Percentiles rank a stretch among this genome's conserved stretches.
Evolutionary conservation across 2,113 vertebrate species (phyloP).

Genomic region (Alaudala cheleensis): DNA sequence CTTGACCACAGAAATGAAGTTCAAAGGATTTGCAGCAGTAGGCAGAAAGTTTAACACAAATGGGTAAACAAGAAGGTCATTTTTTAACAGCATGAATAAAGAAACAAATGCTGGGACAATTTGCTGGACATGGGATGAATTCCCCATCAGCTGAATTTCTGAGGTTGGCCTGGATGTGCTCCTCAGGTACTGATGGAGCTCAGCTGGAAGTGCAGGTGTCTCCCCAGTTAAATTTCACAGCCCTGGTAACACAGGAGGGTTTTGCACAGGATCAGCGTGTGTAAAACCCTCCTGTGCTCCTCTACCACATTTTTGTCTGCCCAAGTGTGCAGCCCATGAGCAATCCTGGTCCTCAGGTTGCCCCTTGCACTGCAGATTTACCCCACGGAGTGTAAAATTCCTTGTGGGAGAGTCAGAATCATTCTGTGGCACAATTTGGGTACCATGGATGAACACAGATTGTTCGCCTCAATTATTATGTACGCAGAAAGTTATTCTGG

Average conservation of each 20-base stretch:
- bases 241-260: not conserved
- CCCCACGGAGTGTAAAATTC: not conserved
- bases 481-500: fast-evolving
- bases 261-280: fast-evolving
- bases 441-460: too few species aligned
- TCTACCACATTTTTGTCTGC: not conserved
- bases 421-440: fast-evolving
- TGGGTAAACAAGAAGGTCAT: not conserved
- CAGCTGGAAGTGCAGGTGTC: not conserved
- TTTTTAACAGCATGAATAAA: not conserved
- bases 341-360: not conserved
- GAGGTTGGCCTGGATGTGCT: not conserved
- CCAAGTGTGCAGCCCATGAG: not conserved
- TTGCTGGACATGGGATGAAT: not conserved
- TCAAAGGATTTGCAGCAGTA: not conserved
- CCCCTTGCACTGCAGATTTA: not conserved
- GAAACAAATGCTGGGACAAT: not conserved
- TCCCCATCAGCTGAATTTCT: not conserved
- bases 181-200: not conserved
- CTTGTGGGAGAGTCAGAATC: not conserved
- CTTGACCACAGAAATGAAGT: not conserved
- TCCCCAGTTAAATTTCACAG: not conserved
- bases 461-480: not conserved
- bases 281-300: not conserved
- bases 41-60: not conserved